Base-by-base conservation (phyloP, 30 jellyfish, hydroid and myxozoan species). In the Chironex yamaguchii region DNA sequence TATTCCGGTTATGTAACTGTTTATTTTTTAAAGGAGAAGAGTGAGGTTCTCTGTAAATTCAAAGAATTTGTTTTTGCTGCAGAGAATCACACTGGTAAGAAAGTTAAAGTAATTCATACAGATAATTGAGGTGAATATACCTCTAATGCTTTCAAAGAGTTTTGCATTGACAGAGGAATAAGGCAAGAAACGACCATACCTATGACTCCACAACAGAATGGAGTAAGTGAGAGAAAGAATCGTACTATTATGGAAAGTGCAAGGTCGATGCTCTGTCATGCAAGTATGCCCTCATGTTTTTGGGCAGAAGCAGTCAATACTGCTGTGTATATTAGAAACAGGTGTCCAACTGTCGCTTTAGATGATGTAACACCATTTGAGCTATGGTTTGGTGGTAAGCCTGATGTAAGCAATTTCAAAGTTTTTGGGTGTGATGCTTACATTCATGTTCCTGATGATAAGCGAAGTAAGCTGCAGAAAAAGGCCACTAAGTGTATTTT, bases 281-380 rank as follows among this genome's bases (percentile, higher is more conserved):
- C 90, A 29, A 54, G 26, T 24, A 78, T 53, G 81, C 90, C 90
- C 22, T 42, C 36, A 24, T 28, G 17, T 28, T 58, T 66, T 78
- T 80, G 84, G 91, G 85, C 91, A 62, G 84, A 80, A 2, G 84
- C 91, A 9, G 71, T 62, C 25, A 32, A 33, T 20, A 80, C 91
- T 29, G 90, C 84, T 1, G 79, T 13, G 3, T 78, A 52, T 35
- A 12, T 62, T 22, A 28, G 90, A 58, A 80, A 80, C 62, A 28
- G 91, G 28, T 25, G 91, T 36, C 84, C 84, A 2, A 63, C 85
- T 62, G 25, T 52, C 31, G 31, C 24, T 13, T 75, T 80, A 71
- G 42, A 80, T 31, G 85, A 49, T 1, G n/a, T 12, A 13, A 80
- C 86, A 78, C 86, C 90, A 3, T 78, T 32, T 58, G 71, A 78